These are phyloP conservation scores for Chironomus striatipennis DNA, from an alignment of 1,140 invertebrate species.

Conservation along the genomic window DNA sequence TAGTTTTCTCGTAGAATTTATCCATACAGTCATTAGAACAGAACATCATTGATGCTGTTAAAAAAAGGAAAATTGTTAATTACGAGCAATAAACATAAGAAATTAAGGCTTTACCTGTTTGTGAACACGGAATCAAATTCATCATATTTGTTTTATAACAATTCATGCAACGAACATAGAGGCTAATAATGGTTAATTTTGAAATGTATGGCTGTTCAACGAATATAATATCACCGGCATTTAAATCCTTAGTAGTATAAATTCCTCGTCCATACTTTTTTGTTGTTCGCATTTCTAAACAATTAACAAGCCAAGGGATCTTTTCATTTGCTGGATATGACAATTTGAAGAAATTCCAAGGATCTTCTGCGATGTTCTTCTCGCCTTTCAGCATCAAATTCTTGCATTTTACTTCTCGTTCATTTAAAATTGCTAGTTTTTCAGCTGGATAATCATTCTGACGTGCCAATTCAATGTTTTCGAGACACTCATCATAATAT, in stretches of 20 bases:
- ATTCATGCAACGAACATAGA: slow-evolving; percentile 63
- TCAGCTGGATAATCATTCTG: neutral
- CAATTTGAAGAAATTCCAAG: slow-evolving; percentile 33
- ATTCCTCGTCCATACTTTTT: slow-evolving; percentile 54
- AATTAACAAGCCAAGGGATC: slow-evolving; percentile 50
- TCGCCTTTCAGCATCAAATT: neutral
- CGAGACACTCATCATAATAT: neutral
- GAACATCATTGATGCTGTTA: neutral
- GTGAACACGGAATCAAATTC: slow-evolving; percentile 55
- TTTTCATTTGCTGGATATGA: slow-evolving; percentile 40
- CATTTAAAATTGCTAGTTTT: neutral
- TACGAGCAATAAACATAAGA: slow-evolving; percentile 58
- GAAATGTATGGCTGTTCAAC: slow-evolving; percentile 54
- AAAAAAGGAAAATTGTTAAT: slow-evolving; percentile 33
- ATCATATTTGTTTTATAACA: slow-evolving; percentile 57
- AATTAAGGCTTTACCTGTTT: slow-evolving; percentile 46
- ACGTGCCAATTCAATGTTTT: neutral
- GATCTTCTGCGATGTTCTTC: neutral
- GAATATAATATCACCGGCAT: slow-evolving; percentile 65
- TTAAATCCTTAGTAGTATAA: slow-evolving; percentile 52
- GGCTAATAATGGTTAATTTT: too few relatives aligned
- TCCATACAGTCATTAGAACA: neutral
- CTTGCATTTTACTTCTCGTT: neutral
- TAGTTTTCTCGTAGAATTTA: neutral
- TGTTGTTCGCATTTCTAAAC: slow-evolving; percentile 48